Conservation (phyloP, 1,140 invertebrate species). For the Trypoxylus dichotomus region DNA sequence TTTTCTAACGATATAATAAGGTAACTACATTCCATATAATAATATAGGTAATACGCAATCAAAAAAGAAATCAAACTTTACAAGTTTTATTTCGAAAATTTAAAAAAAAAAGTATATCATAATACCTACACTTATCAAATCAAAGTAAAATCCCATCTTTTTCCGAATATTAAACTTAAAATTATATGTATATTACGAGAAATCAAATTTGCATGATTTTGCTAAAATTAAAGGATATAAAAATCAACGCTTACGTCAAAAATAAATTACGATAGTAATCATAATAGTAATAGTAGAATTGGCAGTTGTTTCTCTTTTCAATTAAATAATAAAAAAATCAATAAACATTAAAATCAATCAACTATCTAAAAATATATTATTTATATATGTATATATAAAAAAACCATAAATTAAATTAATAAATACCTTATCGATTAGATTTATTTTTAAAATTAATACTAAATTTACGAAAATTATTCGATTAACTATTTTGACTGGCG, state of each 20-base stretch:
- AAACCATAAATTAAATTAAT: slow-evolving; percentile 42
- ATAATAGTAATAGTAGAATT: slow-evolving; percentile 34
- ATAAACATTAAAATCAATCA: slow-evolving; percentile 31
- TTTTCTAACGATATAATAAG: slow-evolving; percentile 18
- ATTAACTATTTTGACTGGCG: slow-evolving; percentile 23
- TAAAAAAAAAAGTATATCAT: too few relatives aligned
- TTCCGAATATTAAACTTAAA: background rate
- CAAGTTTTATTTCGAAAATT: slow-evolving; percentile 21
- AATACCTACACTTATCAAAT: background rate
- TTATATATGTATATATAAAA: background rate
- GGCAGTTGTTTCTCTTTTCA: slow-evolving; percentile 31
- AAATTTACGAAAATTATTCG: slow-evolving; percentile 17
- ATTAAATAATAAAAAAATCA: background rate
- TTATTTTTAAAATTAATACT: slow-evolving; percentile 26
- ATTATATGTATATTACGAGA: background rate
- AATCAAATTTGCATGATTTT: background rate
- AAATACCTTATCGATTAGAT: slow-evolving; percentile 29
- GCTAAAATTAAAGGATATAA: slow-evolving; percentile 23
- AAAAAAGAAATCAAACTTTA: slow-evolving; percentile 14
- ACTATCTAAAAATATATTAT: slow-evolving; percentile 29
- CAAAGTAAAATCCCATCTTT: background rate
- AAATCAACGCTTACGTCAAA: background rate
- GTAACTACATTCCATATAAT: slow-evolving; percentile 27
- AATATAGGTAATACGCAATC: slow-evolving; percentile 9
- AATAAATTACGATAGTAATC: slow-evolving; percentile 32